Percentiles rank a stretch among this genome's conserved stretches.
phyloP scores from a whole-genome alignment of 2,888 invertebrate genomes.

The Sinopyrophorus schimmeli region DNA sequence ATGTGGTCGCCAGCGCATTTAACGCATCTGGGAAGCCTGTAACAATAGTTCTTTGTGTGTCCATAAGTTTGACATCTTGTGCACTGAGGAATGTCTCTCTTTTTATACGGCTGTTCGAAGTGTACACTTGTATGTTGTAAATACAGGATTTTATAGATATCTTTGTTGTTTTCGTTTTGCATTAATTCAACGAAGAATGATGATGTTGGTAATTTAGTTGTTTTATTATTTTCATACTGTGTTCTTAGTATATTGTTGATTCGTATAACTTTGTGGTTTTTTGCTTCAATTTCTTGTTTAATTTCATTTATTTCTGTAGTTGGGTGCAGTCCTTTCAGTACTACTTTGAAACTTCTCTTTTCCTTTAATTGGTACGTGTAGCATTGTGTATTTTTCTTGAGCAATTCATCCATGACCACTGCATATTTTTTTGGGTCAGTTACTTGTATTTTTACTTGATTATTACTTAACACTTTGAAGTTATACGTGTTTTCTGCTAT shows the following conservation, averaged over 20 bases:
- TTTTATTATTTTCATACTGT: conserved; percentile 10
- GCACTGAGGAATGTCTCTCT: not conserved
- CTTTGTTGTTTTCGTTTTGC: conserved; percentile 13
- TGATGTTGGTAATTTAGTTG: conserved; percentile 16
- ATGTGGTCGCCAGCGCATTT: conserved; percentile 2
- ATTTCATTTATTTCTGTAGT: conserved; percentile 4
- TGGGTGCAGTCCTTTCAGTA: conserved; percentile 7
- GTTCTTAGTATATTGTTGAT: conserved; percentile 6
- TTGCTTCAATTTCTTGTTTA: conserved; percentile 10
- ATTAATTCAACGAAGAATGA: conserved; percentile 14
- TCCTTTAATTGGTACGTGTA: conserved; percentile 7
- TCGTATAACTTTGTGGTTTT: conserved; percentile 4
- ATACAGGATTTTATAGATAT: conserved; percentile 3
- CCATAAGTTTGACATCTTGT: conserved; percentile 6
- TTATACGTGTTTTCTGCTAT: not conserved
- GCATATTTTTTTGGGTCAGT: too few relatives aligned
- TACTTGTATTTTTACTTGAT: conserved; percentile 3
- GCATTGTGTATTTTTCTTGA: conserved; percentile 5
- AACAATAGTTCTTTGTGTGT: conserved; percentile 7
- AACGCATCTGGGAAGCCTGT: conserved; percentile 4
- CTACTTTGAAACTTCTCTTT: conserved; percentile 10
- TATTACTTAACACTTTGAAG: not conserved
- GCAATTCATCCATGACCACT: conserved; percentile 8
- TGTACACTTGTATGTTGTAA: too few relatives aligned
- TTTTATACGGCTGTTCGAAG: conserved; percentile 1